Base-by-base conservation (phyloP, 2,888 invertebrate species). In the Metalampra italica region DNA sequence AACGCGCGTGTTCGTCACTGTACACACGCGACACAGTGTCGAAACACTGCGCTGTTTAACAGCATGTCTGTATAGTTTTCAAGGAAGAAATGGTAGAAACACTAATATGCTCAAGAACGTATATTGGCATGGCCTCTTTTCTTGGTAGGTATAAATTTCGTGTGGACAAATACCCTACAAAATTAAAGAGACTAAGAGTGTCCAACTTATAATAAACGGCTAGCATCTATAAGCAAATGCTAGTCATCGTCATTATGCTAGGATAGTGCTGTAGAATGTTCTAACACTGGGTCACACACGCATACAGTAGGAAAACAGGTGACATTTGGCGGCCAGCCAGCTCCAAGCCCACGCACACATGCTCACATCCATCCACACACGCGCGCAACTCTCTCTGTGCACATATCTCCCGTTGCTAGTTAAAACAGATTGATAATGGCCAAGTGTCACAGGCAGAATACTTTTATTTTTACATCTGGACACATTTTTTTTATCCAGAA, bases 391-490 rank as follows among this genome's bases (percentile, higher is more conserved):
- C 57, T 46, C 64, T 45, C 54, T 46, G 50, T 59, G 53, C 71
- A 60, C 67, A 72, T 66, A 74, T 71, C 65, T 67, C 71, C 75
- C 76, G 75, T 68, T 71, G 74, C 80, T 73, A 79, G 83, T 85
- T 85, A 76, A 78, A 84, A 82, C 85, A 78, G 75, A 84, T 85
- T 85, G 84, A 86, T 85, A 83, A 84, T 82, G 76, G 78, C 80
- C 79, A 82, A 86, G 80, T 88, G 88, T 86, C 87, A 78, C 80
- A 72, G 64, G 64, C 70, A 68, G 68, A 64, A 68, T 71, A 76
- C 66, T 70, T 78, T 80, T 86, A 84, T 86, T 86, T 86, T 82
- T 59, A 72, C 68, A 59, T 62, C 63, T 64, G 59, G 59, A 66
- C 67, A 68, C 71, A 72, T 62, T 61, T 61, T 60, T 62, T 61